A percentile compares a stretch with the other conserved stretches of the same genome.
These are phyloP conservation scores for Echinometra lucunter DNA, from an alignment of 53 echinoderm and acorn worm genomes.

Conservation along the genomic window DNA sequence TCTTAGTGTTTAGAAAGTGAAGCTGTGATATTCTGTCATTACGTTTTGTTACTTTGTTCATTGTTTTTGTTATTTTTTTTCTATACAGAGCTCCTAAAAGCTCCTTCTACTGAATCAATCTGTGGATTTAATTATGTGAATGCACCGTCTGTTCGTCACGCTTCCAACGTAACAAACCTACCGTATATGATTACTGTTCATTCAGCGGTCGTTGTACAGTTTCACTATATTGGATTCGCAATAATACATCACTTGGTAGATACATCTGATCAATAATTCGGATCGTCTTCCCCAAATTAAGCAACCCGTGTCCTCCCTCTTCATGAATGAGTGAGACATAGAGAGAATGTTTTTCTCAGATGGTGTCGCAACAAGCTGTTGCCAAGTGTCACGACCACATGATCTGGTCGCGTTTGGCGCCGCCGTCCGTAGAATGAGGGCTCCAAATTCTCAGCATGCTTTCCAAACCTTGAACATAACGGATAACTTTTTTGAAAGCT, in stretches of 20 bases:
- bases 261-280: constrained; percentile 13
- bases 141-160: background rate
- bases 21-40: too few relatives aligned
- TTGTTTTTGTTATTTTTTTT: too few relatives aligned
- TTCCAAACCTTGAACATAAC: background rate
- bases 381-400: background rate
- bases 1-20: too few relatives aligned
- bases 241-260: background rate
- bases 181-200: background rate
- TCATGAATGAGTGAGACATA: background rate
- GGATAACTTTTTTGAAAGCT: background rate
- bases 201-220: background rate
- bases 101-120: too few relatives aligned
- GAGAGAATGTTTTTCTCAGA: background rate
- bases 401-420: background rate
- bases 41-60: too few relatives aligned
- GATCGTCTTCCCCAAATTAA: constrained; percentile 12
- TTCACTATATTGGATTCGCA: background rate
- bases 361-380: background rate
- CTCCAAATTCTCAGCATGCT: background rate
- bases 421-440: background rate
- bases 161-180: background rate
- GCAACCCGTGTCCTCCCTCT: constrained; percentile 1
- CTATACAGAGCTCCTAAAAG: too few relatives aligned
- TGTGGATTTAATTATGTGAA: background rate